Conservation (phyloP, 2,888 invertebrate species). For the Pollenia amentaria region DNA sequence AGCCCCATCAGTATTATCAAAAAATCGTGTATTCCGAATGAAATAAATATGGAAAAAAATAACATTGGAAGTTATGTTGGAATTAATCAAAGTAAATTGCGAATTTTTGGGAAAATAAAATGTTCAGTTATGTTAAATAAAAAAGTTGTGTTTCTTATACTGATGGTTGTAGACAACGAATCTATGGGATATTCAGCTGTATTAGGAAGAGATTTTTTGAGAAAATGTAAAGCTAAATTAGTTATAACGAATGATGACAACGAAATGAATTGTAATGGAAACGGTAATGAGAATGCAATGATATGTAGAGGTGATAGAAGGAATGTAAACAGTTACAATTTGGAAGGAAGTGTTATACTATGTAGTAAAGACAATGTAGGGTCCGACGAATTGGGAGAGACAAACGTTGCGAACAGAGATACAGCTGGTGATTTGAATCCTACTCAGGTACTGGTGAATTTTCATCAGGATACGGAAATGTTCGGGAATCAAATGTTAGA, state of each 20-base stretch:
- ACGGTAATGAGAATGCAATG: background rate
- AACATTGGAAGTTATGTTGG: too few relatives aligned
- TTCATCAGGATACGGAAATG: too few relatives aligned
- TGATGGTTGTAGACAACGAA: constrained; percentile 40
- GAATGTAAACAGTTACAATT: too few relatives aligned
- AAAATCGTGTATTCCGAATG: background rate
- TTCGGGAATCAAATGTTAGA: too few relatives aligned
- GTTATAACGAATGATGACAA: background rate
- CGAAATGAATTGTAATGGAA: background rate
- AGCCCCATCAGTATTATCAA: background rate
- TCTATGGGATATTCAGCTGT: constrained; percentile 39
- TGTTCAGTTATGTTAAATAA: constrained; percentile 13
- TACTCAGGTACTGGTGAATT: too few relatives aligned
- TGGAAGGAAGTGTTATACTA: too few relatives aligned
- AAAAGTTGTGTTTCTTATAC: constrained; percentile 37
- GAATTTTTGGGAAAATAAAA: background rate
- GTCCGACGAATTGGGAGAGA: too few relatives aligned
- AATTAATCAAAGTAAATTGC: background rate
- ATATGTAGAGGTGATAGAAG: too few relatives aligned
- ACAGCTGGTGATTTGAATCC: too few relatives aligned
- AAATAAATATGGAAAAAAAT: too few relatives aligned
- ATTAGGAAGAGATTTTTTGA: constrained; percentile 58
- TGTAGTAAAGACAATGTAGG: too few relatives aligned
- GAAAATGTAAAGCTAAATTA: constrained; percentile 13
- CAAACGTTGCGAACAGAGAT: too few relatives aligned